These are phyloP conservation scores for Darevskia nairensis DNA, from an alignment of 2,797 vertebrate genomes.

Conservation along the genomic window DNA sequence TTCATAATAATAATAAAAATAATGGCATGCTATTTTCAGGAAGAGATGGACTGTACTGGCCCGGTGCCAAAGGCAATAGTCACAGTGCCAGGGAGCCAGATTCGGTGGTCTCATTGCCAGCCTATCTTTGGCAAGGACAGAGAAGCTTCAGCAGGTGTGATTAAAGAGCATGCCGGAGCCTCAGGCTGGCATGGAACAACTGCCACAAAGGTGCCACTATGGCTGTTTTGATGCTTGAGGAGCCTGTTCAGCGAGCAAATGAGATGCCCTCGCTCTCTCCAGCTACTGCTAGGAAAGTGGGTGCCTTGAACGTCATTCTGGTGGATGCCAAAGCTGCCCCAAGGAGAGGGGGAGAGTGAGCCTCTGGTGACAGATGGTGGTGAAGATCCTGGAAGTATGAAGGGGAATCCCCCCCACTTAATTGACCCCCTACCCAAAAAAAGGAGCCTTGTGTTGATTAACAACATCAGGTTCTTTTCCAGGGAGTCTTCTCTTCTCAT, in stretches of 20 bases:
- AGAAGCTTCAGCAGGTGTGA: conserved; percentile 77
- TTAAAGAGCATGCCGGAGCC: conserved; percentile 67
- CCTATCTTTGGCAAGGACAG: conserved; percentile 70
- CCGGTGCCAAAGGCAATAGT: conserved; percentile 47
- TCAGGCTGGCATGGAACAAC: conserved; percentile 52
- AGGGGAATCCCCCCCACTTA: background rate
- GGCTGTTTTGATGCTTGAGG: background rate
- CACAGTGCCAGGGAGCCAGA: conserved; percentile 75
- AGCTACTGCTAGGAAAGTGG: background rate
- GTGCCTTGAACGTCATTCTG: background rate
- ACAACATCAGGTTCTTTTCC: no score
- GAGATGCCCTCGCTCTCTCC: background rate
- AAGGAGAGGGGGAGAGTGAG: no score
- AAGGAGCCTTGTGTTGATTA: no score
- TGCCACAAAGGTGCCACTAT: conserved; percentile 44
- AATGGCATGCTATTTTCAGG: conserved; percentile 52
- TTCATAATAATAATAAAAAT: background rate
- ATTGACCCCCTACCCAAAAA: background rate
- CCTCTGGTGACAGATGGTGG: background rate
- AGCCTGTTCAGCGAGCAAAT: background rate
- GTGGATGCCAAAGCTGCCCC: background rate
- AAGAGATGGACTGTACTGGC: conserved; percentile 66
- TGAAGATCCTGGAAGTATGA: background rate
- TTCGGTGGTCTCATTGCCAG: conserved; percentile 72
- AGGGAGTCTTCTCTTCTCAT: no score